phyloP scores from a whole-genome alignment of 2,113 vertebrate genomes.

The Varanus salvator region DNA sequence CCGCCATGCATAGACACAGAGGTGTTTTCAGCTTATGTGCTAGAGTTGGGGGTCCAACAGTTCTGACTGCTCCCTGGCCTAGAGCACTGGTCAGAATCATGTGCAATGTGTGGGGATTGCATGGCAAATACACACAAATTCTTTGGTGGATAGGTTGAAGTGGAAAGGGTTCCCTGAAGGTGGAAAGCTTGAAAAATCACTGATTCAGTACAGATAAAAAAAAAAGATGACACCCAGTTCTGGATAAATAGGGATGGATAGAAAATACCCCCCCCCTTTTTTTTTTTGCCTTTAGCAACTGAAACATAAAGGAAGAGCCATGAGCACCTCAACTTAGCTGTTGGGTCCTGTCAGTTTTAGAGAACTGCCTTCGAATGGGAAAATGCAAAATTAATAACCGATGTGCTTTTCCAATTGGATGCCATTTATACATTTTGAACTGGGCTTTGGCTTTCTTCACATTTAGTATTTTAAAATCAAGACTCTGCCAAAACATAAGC shows the following conservation, averaged over 20 bases:
- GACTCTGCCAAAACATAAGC: constrained; percentile 20
- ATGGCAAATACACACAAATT: neutral
- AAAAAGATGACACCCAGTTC: neutral
- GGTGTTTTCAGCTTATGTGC: neutral
- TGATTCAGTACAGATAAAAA: neutral
- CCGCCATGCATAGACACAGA: neutral
- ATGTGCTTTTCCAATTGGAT: neutral
- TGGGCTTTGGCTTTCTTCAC: neutral
- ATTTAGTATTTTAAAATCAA: constrained; percentile 9
- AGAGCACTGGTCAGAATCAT: neutral
- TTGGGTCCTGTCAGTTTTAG: neutral
- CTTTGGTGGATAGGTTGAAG: neutral
- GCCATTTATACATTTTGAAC: neutral
- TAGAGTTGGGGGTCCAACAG: neutral
- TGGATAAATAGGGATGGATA: neutral
- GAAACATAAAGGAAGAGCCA: neutral
- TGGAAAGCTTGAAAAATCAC: neutral
- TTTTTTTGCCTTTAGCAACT: neutral
- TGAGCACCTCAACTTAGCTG: neutral
- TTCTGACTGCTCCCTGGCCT: too few relatives aligned
- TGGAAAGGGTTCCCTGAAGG: neutral
- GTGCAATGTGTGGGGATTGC: neutral
- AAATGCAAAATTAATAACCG: neutral
- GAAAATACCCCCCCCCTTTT: neutral
- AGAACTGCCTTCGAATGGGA: neutral